Evolutionary conservation across 2,797 vertebrate genomes (phyloP).

Genomic region (Myotis myotis): DNA sequence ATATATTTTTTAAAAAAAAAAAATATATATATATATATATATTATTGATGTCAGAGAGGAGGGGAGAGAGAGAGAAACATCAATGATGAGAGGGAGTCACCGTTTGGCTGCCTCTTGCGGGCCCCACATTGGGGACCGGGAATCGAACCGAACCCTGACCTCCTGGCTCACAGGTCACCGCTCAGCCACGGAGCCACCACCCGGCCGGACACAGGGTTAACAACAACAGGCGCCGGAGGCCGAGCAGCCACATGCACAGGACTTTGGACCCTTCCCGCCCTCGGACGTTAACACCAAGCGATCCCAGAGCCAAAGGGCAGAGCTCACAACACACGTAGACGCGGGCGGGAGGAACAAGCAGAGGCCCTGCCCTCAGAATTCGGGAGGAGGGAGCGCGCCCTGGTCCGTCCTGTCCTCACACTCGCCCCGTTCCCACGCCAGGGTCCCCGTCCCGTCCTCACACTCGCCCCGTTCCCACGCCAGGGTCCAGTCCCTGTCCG

Average conservation of each 20-base stretch:
- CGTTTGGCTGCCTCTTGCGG: not conserved
- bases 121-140: too few relatives aligned
- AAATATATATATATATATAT: too few relatives aligned
- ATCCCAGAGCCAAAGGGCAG: fast-evolving
- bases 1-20: too few relatives aligned
- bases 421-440: not conserved
- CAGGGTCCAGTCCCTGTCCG: not conserved
- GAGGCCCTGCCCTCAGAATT: fast-evolving
- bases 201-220: too few relatives aligned
- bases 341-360: too few relatives aligned
- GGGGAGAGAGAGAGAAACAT: not conserved
- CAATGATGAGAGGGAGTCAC: not conserved
- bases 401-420: too few relatives aligned
- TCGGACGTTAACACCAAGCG: fast-evolving
- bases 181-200: too few relatives aligned
- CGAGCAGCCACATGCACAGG: fast-evolving
- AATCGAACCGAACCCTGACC: not conserved
- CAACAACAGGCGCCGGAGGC: fast-evolving
- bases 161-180: too few relatives aligned
- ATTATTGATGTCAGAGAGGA: not conserved
- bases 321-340: not conserved
- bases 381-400: not conserved
- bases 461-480: not conserved
- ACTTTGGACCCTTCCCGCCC: fast-evolving
- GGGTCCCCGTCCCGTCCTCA: not conserved